Evolutionary conservation across 1,140 invertebrate species (phyloP), one percentile per base, ranked within the genome.

Genomic region (Drosophila sulfurigaster): DNA sequence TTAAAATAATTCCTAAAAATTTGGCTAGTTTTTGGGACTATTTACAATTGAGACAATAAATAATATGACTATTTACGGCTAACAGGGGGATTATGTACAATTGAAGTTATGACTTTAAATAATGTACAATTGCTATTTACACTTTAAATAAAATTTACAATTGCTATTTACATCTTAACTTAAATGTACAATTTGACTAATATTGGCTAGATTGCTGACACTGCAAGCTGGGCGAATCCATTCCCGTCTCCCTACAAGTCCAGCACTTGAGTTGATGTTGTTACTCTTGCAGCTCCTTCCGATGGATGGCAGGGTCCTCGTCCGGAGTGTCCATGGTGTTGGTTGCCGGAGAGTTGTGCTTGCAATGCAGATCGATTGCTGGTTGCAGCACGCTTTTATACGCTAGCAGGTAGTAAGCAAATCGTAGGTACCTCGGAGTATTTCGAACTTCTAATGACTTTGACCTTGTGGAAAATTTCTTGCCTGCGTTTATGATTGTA

Each of bases 361-460:
- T 69, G 85, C 56, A 88, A 67, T 87, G 83, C 83, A 87, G 83
- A 41, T 73, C 70, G 74, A 75, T 52, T 59, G 6, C 1, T 10
- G 16, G 28, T 13, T 8, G 56, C 3, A 51, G 41, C 0, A n/a
- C 32, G n/a, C 54, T 88, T 87, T 58, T 88, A 88, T 87, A 87
- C 66, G 15, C 1, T 8, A 1, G 2, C 77, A 88, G 85, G 85
- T 87, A 88, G 66, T 10, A 28, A 5, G 1, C 10, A n/a, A 8
- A 32, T 8, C 35, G n/a, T 41, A 13, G 1, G 4, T 20, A 46
- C 28, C 45, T 20, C 35, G 1, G 1, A 10, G 10, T 46, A 56
- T 6, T 25, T 11, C 5, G 20, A 68, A 38, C 59, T 69, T 30
- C 63, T 88, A 88, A 87, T 87, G 77, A 88, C 77, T 88, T 83